Base-by-base conservation (phyloP, 2,113 vertebrate species). In the Scomber scombrus region DNA sequence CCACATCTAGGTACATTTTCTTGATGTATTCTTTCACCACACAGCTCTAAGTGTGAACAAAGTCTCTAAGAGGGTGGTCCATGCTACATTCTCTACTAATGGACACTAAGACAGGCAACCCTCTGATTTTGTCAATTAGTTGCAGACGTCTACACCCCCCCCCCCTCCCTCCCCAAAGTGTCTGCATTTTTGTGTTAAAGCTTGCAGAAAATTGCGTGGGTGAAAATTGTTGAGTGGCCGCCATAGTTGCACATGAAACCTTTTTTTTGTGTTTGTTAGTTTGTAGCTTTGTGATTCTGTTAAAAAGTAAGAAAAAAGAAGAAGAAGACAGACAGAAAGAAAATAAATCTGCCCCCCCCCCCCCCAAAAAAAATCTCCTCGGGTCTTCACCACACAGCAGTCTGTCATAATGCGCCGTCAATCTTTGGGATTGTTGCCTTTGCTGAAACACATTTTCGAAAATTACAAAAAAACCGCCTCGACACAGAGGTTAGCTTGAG, bases 121-220 rank as follows among this genome's bases (percentile, higher is more conserved):
- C 82, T 86, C 85, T 87, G 87, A 87, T 91, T 91, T 88, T 72
- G 79, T 85, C 89, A 91, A 87, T 88, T 90, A 80, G 80, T 74
- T 90, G 75, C 88, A 88, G 83, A 73, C 67, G 43, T 78, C 68
- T 69, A 34, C 73, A 71, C 34, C 29, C 52, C 47, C 16, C 52
- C 69, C 65, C 71, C 31, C 23, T 26, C 23, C 52, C 66, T 62
- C 71, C 31, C 7, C 18, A 56, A 40, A 69, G 71, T 71, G 57
- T 80, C 79, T 74, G 84, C 84, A 91, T 93, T 88, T 88, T 91
- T 89, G 85, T 75, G 81, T 88, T 74, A 64, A 55, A 69, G 70
- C 80, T 82, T 70, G 47, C 55, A 46, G 62, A 78, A 82, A 85
- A 83, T 66, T 88, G 79, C 58, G 66, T 62, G 82, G 74, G 71